Evolutionary conservation across 2,797 vertebrate genomes (phyloP), one percentile per base, ranked within the genome.

Genomic region (Manis crassicaudata): DNA sequence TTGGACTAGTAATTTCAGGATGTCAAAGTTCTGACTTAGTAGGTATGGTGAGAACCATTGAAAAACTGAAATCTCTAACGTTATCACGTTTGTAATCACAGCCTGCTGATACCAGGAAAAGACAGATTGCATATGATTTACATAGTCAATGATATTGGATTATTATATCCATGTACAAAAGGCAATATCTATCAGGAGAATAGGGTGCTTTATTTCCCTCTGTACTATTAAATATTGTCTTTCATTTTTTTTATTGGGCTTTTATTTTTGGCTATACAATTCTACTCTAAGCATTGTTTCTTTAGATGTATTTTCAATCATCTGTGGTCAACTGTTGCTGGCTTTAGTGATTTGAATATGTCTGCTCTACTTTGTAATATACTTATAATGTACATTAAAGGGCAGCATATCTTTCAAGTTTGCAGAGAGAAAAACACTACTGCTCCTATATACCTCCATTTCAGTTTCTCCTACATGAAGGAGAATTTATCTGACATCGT

Each of bases 301-400:
- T 43, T 95, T 79, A 90, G 18, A 46, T 79, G 17, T 73, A 77
- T 83, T 88, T 88, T 76, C 35, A 35, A 18, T 84, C 6, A 43
- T 14, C 62, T 40, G 7, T 56, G 52, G 43, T 87, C 46, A 92
- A 21, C 9, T 37, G 0, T 87, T 68, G 37, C 35, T 77, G 27
- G 6, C 4, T 92, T 89, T 76, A n/a, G 17, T 82, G 54, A 81
- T 68, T 52, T 84, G 8, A 83, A 17, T 81, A 88, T 81, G 84
- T 95, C 52, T 96, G 6, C 16, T 89, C 40, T 94, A 56, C 3
- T 60, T 95, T 85, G 17, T 56, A 76, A 50, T 77, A 35, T 21
- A 80, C 23, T 82, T 56, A 62, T 16, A 37, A 76, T 81, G 4
- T 50, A 27, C 18, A 46, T 63, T 9, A 93, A 68, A 3, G 32